Evolutionary conservation across 2,888 invertebrate species (phyloP).

Genomic region (Drosophila suboccidentalis): DNA sequence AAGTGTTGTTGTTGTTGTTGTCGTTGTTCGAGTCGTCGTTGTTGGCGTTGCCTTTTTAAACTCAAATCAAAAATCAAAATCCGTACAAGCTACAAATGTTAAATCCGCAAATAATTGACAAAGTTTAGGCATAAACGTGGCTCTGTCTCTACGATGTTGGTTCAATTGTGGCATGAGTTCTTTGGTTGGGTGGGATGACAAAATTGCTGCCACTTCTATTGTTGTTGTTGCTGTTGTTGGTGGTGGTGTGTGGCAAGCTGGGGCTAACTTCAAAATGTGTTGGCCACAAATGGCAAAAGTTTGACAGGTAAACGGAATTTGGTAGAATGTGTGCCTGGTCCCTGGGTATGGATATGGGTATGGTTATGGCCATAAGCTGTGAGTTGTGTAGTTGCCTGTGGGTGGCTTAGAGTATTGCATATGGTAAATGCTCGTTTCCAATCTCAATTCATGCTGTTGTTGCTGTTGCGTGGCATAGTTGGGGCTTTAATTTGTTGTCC

Average conservation of each 20-base stretch:
- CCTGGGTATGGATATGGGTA: conserved; percentile 10
- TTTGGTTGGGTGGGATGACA: conserved; percentile 20
- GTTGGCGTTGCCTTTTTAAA: conserved; percentile 66
- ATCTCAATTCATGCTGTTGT: conserved; percentile 18
- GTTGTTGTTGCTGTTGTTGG: conserved; percentile 15
- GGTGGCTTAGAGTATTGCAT: conserved; percentile 31
- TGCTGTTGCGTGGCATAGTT: conserved; percentile 17
- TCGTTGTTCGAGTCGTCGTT: conserved; percentile 26
- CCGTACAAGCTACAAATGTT: conserved; percentile 80
- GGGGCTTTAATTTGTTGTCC: conserved; percentile 50
- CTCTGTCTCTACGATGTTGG: conserved; percentile 60
- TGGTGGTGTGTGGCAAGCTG: conserved; percentile 44
- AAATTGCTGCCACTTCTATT: conserved; percentile 36
- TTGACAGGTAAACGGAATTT: conserved; percentile 81
- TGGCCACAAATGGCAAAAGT: conserved; percentile 82
- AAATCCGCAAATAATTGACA: conserved; percentile 82
- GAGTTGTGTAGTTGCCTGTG: conserved; percentile 15
- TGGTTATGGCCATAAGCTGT: conserved; percentile 15
- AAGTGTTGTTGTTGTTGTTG: conserved; percentile 34
- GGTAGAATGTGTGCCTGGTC: conserved; percentile 59
- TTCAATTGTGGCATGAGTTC: conserved; percentile 15
- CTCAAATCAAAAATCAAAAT: conserved; percentile 81
- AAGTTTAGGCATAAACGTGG: conserved; percentile 80
- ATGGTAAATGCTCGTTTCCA: conserved; percentile 18
- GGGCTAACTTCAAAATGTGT: conserved; percentile 79